Evolutionary conservation across 2,797 vertebrate species (phyloP), one percentile per base, ranked within the genome.

Genomic region (Hippoglossus hippoglossus): DNA sequence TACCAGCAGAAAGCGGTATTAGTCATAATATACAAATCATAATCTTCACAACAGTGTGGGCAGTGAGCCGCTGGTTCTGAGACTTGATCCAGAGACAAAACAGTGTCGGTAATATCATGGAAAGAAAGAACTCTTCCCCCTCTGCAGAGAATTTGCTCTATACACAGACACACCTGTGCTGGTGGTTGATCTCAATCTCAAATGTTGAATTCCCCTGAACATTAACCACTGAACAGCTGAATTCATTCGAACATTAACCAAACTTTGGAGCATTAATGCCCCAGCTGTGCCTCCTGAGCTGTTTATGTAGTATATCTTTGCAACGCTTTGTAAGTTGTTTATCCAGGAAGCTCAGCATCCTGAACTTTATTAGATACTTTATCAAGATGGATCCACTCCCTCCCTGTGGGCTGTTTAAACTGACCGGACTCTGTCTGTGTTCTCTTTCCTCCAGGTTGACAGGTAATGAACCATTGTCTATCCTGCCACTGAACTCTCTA

Each of bases 381-480:
- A 87, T 85, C 67, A 76, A 69, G 75, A 73, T 73, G 46, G 67
- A 67, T 75, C 71, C 67, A 61, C 68, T 83, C 67, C 57, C 62
- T 47, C 66, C 54, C 34, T 21, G 46, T 24, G 50, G 46, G 1
- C 58, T 25, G 49, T 69, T 72, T 51, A 47, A 57, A 77, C 57
- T 77, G 70, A 77, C 60, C 61, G 4, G 28, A 28, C 22, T 65
- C 18, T 36, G 26, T 71, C 25, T 89, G 49, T 88, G 66, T 73
- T 87, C 21, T 73, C 44, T 39, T 83, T 60, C 21, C 59, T 86
- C 26, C 88, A 99, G 98, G 94, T 94, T 99, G 94, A 99, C 98
- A 12, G 97, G 97, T 91, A 98, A 97, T 73, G 97, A 99, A 86
- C 98, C 98, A 68, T 92, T 99, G 94, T 98, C 97, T 91, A 95